A percentile compares a stretch with the other conserved stretches of the same genome.
phyloP scores from a whole-genome alignment of 2,113 vertebrate species.

The Platycercus adscitus region DNA sequence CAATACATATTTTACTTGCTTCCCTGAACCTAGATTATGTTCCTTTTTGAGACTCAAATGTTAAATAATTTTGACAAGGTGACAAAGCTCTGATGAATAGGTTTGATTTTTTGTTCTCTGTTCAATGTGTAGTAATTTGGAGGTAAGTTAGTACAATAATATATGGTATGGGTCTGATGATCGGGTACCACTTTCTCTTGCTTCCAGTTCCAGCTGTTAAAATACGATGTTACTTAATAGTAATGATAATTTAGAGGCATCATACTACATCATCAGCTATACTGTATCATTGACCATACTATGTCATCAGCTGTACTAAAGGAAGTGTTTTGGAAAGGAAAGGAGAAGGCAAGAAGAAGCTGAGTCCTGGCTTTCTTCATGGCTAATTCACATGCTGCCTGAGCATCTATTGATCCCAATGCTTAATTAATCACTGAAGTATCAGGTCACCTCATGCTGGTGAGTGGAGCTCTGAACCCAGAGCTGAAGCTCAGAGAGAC shows the following conservation, averaged over 20 bases:
- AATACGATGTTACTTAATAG: fast-evolving
- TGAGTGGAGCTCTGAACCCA: not conserved
- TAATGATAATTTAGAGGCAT: not conserved
- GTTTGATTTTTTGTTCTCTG: not conserved
- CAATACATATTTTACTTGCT: not conserved
- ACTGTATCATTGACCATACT: not conserved
- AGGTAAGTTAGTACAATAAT: not conserved
- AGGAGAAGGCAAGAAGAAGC: not conserved
- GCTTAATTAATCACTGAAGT: not conserved
- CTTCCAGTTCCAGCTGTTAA: not conserved
- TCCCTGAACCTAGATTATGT: not conserved
- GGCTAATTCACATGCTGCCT: not conserved
- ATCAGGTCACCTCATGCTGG: fast-evolving
- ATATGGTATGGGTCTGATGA: fast-evolving
- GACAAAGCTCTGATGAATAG: not conserved
- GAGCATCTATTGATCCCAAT: fast-evolving
- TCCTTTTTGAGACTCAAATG: not conserved
- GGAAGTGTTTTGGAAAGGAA: not conserved
- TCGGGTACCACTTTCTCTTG: not conserved
- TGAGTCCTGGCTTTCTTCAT: not conserved
- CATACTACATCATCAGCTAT: not conserved
- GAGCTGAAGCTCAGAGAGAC: not conserved
- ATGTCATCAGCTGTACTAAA: not conserved
- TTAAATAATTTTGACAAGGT: not conserved
- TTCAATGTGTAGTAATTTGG: not conserved